phyloP scores from a whole-genome alignment of 1,140 invertebrate genomes.

The Mactra quadrangularis region DNA sequence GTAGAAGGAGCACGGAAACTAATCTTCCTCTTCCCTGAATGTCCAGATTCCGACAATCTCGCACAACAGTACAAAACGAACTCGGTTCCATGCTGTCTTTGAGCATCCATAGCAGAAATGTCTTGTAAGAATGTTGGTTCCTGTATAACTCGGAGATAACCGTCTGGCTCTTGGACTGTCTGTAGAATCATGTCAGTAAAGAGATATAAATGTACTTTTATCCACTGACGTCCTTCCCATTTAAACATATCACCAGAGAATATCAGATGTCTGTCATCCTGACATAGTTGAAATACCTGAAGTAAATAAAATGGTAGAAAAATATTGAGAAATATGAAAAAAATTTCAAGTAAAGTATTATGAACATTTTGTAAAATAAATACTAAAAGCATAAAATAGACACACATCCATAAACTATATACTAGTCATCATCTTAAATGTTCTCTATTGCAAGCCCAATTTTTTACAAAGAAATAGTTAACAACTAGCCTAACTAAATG shows the following conservation, averaged over 20 bases:
- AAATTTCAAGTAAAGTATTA: not conserved
- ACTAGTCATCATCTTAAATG: not conserved
- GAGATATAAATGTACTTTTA: constrained; percentile 74
- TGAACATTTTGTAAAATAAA: not conserved
- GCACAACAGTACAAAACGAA: constrained; percentile 71
- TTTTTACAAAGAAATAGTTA: too few relatives aligned
- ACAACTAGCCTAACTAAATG: too few relatives aligned
- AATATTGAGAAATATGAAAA: constrained; percentile 6
- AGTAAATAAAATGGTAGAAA: constrained; percentile 58
- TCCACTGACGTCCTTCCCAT: constrained; percentile 74
- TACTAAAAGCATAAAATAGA: not conserved
- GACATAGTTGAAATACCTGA: constrained; percentile 78
- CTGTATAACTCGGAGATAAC: constrained; percentile 69
- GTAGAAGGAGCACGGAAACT: constrained; percentile 72
- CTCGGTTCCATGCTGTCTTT: constrained; percentile 77
- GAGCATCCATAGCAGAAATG: constrained; percentile 71
- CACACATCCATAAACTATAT: too few relatives aligned
- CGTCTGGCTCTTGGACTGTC: constrained; percentile 69
- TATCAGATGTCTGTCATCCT: constrained; percentile 78
- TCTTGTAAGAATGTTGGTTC: constrained; percentile 70
- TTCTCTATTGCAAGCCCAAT: too few relatives aligned
- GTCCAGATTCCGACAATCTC: constrained; percentile 36
- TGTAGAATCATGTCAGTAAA: constrained; percentile 77
- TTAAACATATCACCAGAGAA: constrained; percentile 76
- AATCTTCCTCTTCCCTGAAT: constrained; percentile 63